Percentiles rank a stretch among this genome's conserved stretches.
phyloP scores from a whole-genome alignment of 1,140 invertebrate species.

The Nasonia longicornis region DNA sequence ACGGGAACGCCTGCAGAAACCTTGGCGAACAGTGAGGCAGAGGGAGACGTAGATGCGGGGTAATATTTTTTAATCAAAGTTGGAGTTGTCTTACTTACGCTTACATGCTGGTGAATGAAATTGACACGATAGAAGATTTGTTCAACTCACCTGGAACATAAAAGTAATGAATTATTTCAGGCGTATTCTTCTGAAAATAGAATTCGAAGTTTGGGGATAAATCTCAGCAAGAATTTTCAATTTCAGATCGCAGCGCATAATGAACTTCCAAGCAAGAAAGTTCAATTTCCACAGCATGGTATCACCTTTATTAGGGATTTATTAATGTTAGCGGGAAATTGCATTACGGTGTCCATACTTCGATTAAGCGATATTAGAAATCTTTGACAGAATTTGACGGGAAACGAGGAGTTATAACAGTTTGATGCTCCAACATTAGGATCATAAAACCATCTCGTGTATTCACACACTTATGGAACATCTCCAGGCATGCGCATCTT shows the following conservation, averaged over 20 bases:
- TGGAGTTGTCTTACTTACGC: neutral
- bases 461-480: neutral
- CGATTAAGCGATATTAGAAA: neutral
- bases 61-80: no score
- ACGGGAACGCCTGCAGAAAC: neutral
- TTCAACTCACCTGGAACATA: conserved; percentile 3
- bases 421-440: neutral
- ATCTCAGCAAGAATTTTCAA: neutral
- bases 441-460: neutral
- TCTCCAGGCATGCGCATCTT: neutral
- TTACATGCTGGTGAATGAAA: neutral
- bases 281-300: neutral
- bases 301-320: neutral
- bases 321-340: neutral
- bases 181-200: neutral
- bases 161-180: neutral
- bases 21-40: neutral
- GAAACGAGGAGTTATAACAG: no score
- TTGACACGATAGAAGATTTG: neutral
- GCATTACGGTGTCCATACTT: neutral
- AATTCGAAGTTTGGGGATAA: neutral
- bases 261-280: neutral
- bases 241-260: neutral
- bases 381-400: neutral
- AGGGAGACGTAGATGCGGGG: neutral